Conservation (phyloP, 2,888 invertebrate genomes). For the Ochropleura plecta region DNA sequence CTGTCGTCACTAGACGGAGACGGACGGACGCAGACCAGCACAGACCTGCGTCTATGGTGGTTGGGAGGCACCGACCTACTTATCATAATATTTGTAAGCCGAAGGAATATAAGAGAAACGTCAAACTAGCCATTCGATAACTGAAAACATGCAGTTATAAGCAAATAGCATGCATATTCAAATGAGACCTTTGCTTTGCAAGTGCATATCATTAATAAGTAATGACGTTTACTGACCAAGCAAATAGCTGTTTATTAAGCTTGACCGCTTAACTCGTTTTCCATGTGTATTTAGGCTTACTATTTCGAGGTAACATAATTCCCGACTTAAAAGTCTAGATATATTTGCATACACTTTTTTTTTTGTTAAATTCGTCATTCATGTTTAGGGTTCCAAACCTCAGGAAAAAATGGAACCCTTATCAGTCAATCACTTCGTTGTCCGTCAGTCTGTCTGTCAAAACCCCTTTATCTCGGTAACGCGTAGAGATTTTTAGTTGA, state of each 20-base stretch:
- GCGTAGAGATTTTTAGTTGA: no score
- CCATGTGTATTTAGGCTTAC: slow-evolving; percentile 13
- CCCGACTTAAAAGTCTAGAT: not conserved
- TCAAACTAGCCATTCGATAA: not conserved
- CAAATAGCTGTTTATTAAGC: slow-evolving; percentile 15
- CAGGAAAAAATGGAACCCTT: no score
- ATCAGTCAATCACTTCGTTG: no score
- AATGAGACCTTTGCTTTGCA: slow-evolving; percentile 23
- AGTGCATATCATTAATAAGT: slow-evolving; percentile 16
- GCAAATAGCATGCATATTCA: slow-evolving; percentile 34
- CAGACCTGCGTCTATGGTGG: no score
- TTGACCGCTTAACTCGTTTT: slow-evolving; percentile 1
- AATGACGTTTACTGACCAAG: slow-evolving; percentile 17
- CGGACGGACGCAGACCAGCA: no score
- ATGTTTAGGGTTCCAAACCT: no score
- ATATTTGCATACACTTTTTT: not conserved
- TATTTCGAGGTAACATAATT: not conserved
- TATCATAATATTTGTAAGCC: not conserved
- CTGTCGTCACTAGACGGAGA: no score
- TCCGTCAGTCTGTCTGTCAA: no score
- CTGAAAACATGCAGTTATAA: slow-evolving; percentile 3
- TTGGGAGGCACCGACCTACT: not conserved
- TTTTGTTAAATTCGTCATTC: not conserved
- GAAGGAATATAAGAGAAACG: not conserved
- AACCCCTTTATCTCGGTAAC: no score